phyloP scores from a whole-genome alignment of 1,140 invertebrate genomes.

The Chymomyza costata region DNA sequence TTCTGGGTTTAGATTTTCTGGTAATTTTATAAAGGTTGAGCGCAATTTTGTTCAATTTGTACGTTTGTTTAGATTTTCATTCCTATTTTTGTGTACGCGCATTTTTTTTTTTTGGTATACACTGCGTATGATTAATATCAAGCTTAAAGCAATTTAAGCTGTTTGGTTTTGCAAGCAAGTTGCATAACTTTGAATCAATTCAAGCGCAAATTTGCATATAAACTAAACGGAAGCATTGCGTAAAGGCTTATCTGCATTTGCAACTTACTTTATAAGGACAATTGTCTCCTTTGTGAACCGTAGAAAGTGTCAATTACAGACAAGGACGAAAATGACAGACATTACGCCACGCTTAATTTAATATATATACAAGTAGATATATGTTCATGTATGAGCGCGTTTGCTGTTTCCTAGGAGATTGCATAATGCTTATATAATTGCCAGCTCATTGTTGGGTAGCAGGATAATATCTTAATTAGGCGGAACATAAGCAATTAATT shows the following conservation, averaged over 20 bases:
- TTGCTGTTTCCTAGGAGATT: constrained; percentile 1
- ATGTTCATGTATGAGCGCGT: no score
- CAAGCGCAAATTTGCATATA: constrained; percentile 30
- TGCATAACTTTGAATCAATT: constrained; percentile 28
- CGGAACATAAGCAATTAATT: constrained; percentile 44
- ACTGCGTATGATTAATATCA: constrained; percentile 19
- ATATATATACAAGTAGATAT: no score
- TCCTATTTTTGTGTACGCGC: constrained; percentile 19
- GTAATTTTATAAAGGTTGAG: constrained; percentile 53
- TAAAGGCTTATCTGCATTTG: not conserved
- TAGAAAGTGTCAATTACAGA: constrained; percentile 61
- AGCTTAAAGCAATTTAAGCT: constrained; percentile 11
- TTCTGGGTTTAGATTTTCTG: constrained; percentile 26
- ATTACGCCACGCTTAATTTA: no score
- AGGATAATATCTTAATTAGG: constrained; percentile 57
- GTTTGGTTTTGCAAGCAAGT: constrained; percentile 27
- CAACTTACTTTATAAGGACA: constrained; percentile 38
- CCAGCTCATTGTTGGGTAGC: constrained; percentile 51
- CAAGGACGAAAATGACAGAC: constrained; percentile 23
- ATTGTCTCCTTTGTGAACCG: constrained; percentile 48
- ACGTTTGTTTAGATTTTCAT: constrained; percentile 43
- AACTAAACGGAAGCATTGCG: constrained; percentile 22
- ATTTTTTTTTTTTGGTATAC: constrained; percentile 29
- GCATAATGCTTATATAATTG: constrained; percentile 62
- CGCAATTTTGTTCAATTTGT: constrained; percentile 62